Evolutionary conservation across 2,888 invertebrate species (phyloP), one percentile per base, ranked within the genome.

Genomic region (Drosophila cracens): DNA sequence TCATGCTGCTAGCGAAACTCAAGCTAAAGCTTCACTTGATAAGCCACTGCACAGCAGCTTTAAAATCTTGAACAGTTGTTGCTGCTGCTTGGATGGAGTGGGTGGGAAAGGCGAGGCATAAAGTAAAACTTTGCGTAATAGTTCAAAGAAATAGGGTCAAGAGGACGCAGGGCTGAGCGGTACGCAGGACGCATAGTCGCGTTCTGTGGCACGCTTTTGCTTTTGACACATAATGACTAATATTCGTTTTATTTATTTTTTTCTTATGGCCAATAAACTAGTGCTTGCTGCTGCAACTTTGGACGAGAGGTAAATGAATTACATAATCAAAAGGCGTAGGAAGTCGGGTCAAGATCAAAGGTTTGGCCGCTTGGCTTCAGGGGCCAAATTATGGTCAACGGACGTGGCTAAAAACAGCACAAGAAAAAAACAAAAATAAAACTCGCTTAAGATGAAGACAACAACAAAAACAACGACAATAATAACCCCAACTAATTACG

Each of bases 171-270:
- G 8, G 29, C 34, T 1, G 11, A 29, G 34, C 21, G n/a, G n/a
- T 33, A 43, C 4, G 10, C 4, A 29, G 43, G 36, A 21, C 11
- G 59, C 25, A 43, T 6, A n/a, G 40, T 38, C 25, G 54, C 38
- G 21, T 34, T 43, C 34, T 34, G 7, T 40, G 48, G 48, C 46
- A 40, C 38, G 63, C 57, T 70, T 43, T 56, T 77, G 74, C 73
- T 76, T 86, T 72, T 85, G 86, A 86, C 82, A 83, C 88, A 86
- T 83, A 85, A 83, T 88, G 82, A 80, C 82, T 83, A 73, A 81
- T 84, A 43, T 61, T 18, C 3, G 5, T 49, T 49, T 11, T 33
- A 21, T 36, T 16, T 33, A 16, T 38, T 21, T 53, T 62, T 62
- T 79, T 79, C 69, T 77, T 71, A 40, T 51, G 27, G 31, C 56